Conservation (phyloP, 2,888 invertebrate species). For the Sipha maydis region DNA sequence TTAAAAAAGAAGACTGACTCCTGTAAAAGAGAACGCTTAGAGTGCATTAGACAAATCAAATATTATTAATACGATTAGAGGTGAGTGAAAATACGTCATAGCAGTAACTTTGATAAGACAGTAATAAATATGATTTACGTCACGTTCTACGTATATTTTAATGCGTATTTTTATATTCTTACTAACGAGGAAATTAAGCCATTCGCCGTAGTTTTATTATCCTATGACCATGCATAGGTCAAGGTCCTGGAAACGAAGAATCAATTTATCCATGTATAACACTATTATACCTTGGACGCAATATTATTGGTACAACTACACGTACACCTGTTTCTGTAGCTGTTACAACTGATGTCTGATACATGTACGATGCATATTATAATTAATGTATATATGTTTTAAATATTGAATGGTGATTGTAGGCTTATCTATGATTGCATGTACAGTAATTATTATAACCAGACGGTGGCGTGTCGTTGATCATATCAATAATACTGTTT, state of each 20-base stretch:
- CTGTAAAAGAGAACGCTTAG: too few species aligned
- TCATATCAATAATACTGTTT: too few species aligned
- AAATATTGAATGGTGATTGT: not conserved
- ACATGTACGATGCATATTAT: not conserved
- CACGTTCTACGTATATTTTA: not conserved
- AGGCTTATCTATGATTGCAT: not conserved
- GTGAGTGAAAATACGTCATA: too few species aligned
- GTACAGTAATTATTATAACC: too few species aligned
- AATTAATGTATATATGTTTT: not conserved
- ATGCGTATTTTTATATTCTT: not conserved
- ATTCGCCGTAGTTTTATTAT: not conserved
- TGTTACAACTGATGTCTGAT: too few species aligned
- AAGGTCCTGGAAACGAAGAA: not conserved
- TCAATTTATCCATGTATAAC: too few species aligned
- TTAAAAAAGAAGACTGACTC: too few species aligned
- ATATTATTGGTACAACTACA: not conserved
- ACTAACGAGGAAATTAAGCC: not conserved
- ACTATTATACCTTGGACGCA: not conserved
- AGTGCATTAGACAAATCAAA: too few species aligned
- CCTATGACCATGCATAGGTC: not conserved
- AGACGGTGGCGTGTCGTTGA: too few species aligned
- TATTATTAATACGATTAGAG: too few species aligned
- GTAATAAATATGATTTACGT: too few species aligned
- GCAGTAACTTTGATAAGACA: too few species aligned
- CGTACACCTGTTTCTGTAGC: not conserved